Conservation (phyloP, 2,888 invertebrate genomes). For the Eustalomyia histrio region DNA sequence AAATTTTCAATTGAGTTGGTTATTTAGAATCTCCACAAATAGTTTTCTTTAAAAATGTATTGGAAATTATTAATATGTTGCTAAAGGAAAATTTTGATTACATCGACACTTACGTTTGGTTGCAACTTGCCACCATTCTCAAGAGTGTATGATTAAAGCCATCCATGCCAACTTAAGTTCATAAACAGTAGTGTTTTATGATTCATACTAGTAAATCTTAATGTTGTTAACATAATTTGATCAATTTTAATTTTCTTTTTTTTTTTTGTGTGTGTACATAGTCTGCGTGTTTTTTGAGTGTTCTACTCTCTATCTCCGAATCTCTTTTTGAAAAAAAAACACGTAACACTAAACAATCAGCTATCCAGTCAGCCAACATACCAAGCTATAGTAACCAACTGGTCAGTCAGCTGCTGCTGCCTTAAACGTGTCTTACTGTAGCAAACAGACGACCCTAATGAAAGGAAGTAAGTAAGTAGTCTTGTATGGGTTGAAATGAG, state of each 20-base stretch:
- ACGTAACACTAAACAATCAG: slow-evolving; percentile 1
- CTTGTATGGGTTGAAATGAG: slow-evolving; percentile 50
- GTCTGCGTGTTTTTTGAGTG: slow-evolving; percentile 3
- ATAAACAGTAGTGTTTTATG: slow-evolving; percentile 20
- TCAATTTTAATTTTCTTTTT: slow-evolving; percentile 33
- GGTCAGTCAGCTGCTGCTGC: slow-evolving; percentile 34
- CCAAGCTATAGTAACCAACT: slow-evolving; percentile 28
- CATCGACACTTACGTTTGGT: slow-evolving; percentile 3
- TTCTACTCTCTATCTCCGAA: neutral
- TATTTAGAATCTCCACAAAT: no score
- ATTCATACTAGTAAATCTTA: slow-evolving; percentile 23
- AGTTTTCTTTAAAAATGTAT: no score
- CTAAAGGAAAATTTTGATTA: slow-evolving; percentile 12
- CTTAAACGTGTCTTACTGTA: slow-evolving; percentile 12
- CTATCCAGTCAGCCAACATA: neutral
- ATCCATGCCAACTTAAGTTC: neutral
- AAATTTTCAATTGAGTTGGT: no score
- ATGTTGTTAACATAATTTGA: slow-evolving; percentile 41
- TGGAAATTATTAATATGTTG: slow-evolving; percentile 7
- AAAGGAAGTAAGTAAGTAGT: slow-evolving; percentile 49
- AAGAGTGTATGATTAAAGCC: slow-evolving; percentile 6
- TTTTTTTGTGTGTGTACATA: neutral
- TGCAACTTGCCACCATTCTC: neutral
- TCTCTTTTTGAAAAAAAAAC: slow-evolving; percentile 6
- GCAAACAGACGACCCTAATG: slow-evolving; percentile 27